phyloP scores from a whole-genome alignment of 2,113 vertebrate genomes.

The Scomber colias region DNA sequence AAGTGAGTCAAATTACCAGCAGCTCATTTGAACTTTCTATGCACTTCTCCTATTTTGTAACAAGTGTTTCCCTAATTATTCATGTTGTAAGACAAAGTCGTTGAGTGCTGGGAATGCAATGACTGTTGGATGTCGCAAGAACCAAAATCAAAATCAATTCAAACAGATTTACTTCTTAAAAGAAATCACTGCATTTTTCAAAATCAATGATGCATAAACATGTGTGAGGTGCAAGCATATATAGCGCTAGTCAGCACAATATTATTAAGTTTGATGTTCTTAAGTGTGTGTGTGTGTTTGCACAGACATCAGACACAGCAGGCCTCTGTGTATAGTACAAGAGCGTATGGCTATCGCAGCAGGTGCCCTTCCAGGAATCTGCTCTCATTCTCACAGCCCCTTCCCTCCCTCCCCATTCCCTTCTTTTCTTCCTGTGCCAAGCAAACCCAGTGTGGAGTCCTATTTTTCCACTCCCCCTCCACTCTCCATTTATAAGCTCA shows the following conservation, averaged over 20 bases:
- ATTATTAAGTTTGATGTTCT: not conserved
- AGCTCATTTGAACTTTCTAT: not conserved
- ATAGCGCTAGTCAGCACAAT: no score
- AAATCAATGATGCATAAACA: not conserved
- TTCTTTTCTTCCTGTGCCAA: constrained; percentile 71
- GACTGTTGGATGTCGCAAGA: no score
- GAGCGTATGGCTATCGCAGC: constrained; percentile 55
- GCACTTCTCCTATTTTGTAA: not conserved
- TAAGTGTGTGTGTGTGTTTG: constrained; percentile 21
- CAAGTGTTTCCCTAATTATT: not conserved
- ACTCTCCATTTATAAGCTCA: constrained; percentile 57
- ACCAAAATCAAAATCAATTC: no score
- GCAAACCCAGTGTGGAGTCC: constrained; percentile 45
- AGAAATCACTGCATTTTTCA: no score
- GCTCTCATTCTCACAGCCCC: constrained; percentile 60
- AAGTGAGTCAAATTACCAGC: not conserved
- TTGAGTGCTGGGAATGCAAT: not conserved
- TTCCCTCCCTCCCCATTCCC: constrained; percentile 10
- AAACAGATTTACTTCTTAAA: no score
- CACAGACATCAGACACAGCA: constrained; percentile 42
- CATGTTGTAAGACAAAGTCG: not conserved
- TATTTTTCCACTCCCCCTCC: constrained; percentile 55
- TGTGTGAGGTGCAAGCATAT: not conserved
- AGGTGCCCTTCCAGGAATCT: constrained; percentile 79
- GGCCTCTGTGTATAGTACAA: constrained; percentile 52